Evolutionary conservation across 2,797 vertebrate genomes (phyloP).

Genomic region (Oreochromis grahami): DNA sequence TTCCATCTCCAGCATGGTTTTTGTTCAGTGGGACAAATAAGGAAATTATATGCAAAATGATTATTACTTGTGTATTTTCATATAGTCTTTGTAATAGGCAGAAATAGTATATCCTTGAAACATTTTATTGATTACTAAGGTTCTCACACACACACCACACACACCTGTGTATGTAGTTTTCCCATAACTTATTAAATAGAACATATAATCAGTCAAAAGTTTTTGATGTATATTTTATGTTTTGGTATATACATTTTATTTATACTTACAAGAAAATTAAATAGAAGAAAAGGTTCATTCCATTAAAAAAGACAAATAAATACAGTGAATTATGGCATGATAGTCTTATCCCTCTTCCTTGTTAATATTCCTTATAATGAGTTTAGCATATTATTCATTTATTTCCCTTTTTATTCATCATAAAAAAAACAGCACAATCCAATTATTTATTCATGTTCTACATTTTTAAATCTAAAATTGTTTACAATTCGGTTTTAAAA

Average conservation of each 20-base stretch:
- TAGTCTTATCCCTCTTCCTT: neutral
- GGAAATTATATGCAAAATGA: neutral
- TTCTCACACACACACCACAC: neutral
- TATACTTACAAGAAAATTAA: neutral
- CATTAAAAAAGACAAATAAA: neutral
- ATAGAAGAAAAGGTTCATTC: neutral
- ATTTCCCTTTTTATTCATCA: fast-evolving
- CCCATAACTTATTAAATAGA: neutral
- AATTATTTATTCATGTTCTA: neutral
- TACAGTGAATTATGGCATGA: fast-evolving
- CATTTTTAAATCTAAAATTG: neutral
- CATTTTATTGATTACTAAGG: neutral
- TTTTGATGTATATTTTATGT: neutral
- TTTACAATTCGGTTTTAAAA: neutral
- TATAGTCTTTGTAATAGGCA: neutral
- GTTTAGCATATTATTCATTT: neutral
- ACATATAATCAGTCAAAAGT: neutral
- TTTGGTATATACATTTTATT: neutral
- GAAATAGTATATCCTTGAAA: neutral
- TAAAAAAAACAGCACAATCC: neutral
- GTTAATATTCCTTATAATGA: neutral
- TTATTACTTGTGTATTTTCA: neutral
- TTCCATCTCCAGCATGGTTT: neutral
- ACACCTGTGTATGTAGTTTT: neutral
- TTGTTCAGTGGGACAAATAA: neutral